Base-by-base conservation (phyloP, 2,797 vertebrate species). In the Liasis olivaceus region DNA sequence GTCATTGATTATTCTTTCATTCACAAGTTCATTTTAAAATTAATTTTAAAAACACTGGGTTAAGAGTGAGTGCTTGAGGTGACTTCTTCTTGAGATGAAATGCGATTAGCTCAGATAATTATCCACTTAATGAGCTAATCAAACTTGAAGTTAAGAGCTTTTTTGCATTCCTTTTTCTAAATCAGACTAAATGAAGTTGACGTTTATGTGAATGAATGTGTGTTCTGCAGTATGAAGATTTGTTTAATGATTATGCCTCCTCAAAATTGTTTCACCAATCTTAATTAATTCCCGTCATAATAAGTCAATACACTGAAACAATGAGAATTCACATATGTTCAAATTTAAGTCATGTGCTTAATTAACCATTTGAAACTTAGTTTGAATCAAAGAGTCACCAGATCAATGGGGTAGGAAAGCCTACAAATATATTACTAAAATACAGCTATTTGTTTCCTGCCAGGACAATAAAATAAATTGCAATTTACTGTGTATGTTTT, bases 261-360 rank as follows among this genome's bases (percentile, higher is more conserved):
- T 88, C 87, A 88, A 63, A 92, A 89, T 54, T 84, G 59, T 92
- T 92, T 92, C 87, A 89, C 63, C 91, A 84, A 89, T 92, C 72
- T 92, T 89, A 54, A 92, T 92, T 88, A 88, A 89, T 92, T 92
- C 84, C 69, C 22, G 17, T 47, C 7, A 2, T 92, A 92, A 92
- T 24, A 51, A 63, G 91, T 28, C 69, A 63, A 60, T 28, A 36
- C n/a, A 84, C 87, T 92, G 60, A 92, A 88, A 92, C 28, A 91
- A 90, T 90, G 58, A 88, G 69, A 88, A 54, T 81, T 62, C 58
- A 62, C 59, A 20, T 92, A 84, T 88, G 66, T 91, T 62, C 91
- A 88, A 7, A 81, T 22, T 62, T 62, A 91, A 88, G 11, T 86
- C 64, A 51, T 62, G 85, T 2, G 66, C 56, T 77, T 62, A 92